Conservation (phyloP, 2,888 invertebrate genomes). For the Clistopyga incitator region DNA sequence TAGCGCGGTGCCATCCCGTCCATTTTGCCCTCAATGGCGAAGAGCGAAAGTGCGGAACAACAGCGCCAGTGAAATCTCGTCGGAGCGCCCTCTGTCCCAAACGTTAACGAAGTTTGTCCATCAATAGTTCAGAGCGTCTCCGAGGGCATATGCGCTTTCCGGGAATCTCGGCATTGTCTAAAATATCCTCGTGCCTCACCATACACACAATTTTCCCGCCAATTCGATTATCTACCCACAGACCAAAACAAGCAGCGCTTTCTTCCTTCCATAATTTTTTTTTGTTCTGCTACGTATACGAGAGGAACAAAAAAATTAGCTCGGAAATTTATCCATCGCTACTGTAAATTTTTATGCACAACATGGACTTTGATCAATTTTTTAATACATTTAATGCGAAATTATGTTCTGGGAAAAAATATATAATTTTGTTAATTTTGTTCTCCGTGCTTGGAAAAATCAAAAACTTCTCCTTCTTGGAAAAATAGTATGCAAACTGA, state of each 20-base stretch:
- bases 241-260: neutral
- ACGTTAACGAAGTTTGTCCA: constrained; percentile 48
- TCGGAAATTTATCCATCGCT: no score
- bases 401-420: no score
- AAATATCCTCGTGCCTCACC: neutral
- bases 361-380: no score
- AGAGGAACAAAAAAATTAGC: neutral
- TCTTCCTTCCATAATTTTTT: neutral
- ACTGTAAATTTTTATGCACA: no score
- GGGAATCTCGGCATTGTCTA: constrained; percentile 7
- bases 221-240: constrained; percentile 21
- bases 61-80: neutral
- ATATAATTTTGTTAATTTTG: no score
- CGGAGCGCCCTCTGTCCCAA: neutral
- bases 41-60: neutral
- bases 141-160: neutral
- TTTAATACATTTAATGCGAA: no score
- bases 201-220: neutral
- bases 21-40: constrained; percentile 23
- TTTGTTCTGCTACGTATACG: neutral
- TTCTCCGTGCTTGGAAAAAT: no score
- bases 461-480: no score
- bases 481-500: no score
- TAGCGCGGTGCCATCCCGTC: constrained; percentile 22
- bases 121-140: constrained; percentile 44